phyloP scores from a whole-genome alignment of 2,888 invertebrate genomes.

The Colletes collaris region DNA sequence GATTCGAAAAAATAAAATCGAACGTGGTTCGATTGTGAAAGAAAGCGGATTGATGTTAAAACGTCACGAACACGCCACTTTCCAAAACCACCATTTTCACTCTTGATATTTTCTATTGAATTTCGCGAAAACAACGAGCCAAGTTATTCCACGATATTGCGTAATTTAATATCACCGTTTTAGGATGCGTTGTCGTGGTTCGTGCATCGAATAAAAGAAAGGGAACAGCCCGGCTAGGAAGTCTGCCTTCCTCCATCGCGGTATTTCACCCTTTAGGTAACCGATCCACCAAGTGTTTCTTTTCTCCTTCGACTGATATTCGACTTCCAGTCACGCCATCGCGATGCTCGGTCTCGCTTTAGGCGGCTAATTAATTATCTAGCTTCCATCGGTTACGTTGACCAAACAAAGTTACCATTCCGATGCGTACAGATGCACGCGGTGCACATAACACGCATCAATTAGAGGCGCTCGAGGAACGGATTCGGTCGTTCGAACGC shows the following conservation, averaged over 20 bases:
- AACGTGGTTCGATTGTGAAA: conserved; percentile 53
- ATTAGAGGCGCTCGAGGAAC: neutral
- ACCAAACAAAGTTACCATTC: neutral
- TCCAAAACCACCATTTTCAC: too few relatives aligned
- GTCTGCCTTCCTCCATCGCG: neutral
- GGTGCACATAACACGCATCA: neutral
- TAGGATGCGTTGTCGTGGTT: too few relatives aligned
- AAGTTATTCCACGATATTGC: too few relatives aligned
- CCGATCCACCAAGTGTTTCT: neutral
- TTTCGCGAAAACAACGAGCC: too few relatives aligned
- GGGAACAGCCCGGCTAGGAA: conserved; percentile 15
- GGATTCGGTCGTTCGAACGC: too few relatives aligned
- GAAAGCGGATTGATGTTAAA: conserved; percentile 48
- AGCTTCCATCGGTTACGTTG: neutral
- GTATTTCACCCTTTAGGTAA: conserved; percentile 7
- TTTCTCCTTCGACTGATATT: too few relatives aligned
- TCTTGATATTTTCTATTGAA: too few relatives aligned
- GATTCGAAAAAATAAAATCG: conserved; percentile 17
- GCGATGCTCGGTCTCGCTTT: neutral
- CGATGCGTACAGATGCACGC: neutral
- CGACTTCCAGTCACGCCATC: neutral
- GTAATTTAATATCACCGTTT: too few relatives aligned
- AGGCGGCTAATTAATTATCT: too few relatives aligned
- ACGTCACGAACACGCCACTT: neutral
- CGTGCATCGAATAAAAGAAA: neutral